Evolutionary conservation across 2,797 vertebrate genomes (phyloP).

Genomic region (Geotria australis): DNA sequence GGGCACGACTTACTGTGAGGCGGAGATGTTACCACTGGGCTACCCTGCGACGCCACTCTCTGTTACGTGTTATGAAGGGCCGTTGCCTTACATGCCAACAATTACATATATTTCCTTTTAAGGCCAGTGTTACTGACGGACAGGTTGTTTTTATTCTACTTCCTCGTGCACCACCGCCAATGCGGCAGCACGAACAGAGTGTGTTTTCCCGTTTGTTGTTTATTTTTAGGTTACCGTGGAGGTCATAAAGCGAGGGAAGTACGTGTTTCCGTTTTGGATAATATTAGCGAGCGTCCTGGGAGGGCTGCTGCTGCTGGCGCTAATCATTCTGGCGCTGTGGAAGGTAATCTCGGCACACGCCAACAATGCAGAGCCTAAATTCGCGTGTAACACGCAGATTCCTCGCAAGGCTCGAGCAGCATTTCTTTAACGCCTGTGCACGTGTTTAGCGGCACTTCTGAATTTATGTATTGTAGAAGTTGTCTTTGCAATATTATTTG

Average conservation of each 20-base stretch:
- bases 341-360: conserved; percentile 25
- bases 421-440: no score
- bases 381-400: no score
- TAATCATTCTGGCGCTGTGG: conserved; percentile 63
- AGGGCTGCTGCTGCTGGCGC: conserved; percentile 54
- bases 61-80: no score
- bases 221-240: conserved; percentile 37
- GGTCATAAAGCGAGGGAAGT: conserved; percentile 61
- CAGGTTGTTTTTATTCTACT: background rate
- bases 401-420: no score
- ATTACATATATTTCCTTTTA: background rate
- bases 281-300: conserved; percentile 66
- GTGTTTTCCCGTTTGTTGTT: background rate
- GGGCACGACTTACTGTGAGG: no score
- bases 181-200: background rate
- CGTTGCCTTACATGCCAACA: no score
- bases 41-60: no score
- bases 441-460: no score
- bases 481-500: no score
- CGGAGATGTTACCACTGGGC: no score
- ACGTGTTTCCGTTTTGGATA: conserved; percentile 58
- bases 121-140: background rate
- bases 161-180: background rate
- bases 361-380: no score
- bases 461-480: no score